These are phyloP conservation scores for Dermolepida albohirtum DNA, from an alignment of 2,888 invertebrate genomes.

Conservation along the genomic window DNA sequence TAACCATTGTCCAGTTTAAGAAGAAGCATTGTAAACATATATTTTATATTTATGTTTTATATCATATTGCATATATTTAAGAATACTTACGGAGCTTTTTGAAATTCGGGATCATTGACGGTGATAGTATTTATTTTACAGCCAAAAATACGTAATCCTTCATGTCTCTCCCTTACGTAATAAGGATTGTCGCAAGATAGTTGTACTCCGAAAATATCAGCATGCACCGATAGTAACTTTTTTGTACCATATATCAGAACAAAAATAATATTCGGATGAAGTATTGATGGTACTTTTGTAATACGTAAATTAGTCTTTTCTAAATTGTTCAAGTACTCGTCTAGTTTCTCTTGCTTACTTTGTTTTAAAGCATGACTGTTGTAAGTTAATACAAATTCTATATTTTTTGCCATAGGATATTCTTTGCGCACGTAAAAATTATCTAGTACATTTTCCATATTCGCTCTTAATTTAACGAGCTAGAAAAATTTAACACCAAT, in stretches of 20 bases:
- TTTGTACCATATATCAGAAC: constrained; percentile 16
- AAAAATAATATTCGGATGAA: constrained; percentile 24
- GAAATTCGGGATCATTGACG: constrained; percentile 15
- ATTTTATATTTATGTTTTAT: too few relatives aligned
- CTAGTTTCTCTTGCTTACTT: constrained; percentile 3
- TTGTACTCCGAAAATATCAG: constrained; percentile 18
- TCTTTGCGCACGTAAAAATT: constrained; percentile 8
- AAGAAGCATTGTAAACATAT: too few relatives aligned
- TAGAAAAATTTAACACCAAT: background rate
- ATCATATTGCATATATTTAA: background rate
- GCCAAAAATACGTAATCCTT: background rate
- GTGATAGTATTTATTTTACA: constrained; percentile 11
- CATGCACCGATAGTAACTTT: constrained; percentile 2
- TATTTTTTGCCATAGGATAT: background rate
- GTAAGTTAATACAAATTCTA: constrained; percentile 32
- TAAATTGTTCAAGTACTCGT: constrained; percentile 18
- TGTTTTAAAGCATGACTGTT: constrained; percentile 7
- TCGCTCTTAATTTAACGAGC: constrained; percentile 3
- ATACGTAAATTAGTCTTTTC: constrained; percentile 5
- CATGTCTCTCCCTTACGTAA: background rate
- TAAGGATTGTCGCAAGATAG: constrained; percentile 34
- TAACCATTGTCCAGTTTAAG: too few relatives aligned
- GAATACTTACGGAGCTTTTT: constrained; percentile 13
- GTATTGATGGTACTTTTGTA: constrained; percentile 11
- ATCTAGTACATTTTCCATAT: constrained; percentile 11